Percentiles rank a stretch among this genome's conserved stretches.
These are phyloP conservation scores for Oreochromis mossambicus DNA, from an alignment of 2,797 vertebrate species.

Conservation along the genomic window DNA sequence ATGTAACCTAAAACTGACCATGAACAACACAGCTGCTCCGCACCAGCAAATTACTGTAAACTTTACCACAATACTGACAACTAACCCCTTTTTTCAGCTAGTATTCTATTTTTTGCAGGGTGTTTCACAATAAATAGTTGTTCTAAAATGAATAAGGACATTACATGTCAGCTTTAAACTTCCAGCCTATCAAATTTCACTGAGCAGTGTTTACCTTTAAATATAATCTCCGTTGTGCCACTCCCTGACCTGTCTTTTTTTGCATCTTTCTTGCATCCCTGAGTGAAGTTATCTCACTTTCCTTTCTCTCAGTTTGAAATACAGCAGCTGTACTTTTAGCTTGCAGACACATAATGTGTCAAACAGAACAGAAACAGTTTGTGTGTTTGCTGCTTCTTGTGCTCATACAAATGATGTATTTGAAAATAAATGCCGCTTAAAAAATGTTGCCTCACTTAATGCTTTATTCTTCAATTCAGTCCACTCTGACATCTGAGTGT, in stretches of 20 bases:
- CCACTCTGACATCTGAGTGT: neutral
- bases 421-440: neutral
- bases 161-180: neutral
- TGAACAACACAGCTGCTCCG: neutral
- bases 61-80: neutral
- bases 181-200: neutral
- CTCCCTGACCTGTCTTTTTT: neutral
- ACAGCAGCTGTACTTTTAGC: neutral
- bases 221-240: neutral
- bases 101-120: neutral
- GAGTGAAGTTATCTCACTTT: neutral
- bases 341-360: neutral
- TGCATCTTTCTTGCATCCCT: neutral
- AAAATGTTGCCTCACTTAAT: neutral
- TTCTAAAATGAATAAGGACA: neutral
- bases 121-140: neutral
- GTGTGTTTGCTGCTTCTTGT: neutral
- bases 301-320: neutral
- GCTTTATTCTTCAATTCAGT: neutral
- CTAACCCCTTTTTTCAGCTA: fast-evolving
- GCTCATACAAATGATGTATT: fast-evolving
- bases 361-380: neutral
- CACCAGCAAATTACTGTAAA: neutral
- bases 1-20: neutral
- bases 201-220: neutral